Conservation (phyloP, 2,888 invertebrate species). For the Lamproptera curius region DNA sequence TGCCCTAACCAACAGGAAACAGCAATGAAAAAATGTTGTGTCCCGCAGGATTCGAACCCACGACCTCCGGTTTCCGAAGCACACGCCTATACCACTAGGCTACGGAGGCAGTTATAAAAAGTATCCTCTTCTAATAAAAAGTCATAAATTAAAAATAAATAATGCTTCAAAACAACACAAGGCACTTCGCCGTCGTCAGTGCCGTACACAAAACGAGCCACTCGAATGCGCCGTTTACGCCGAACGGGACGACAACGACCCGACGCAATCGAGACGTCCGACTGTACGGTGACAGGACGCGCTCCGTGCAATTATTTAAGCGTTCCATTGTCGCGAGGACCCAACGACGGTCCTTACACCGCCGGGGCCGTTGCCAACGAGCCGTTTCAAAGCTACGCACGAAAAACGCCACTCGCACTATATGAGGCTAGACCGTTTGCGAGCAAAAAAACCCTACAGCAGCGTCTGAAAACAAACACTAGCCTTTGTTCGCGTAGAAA, state of each 20-base stretch:
- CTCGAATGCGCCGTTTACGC: no score
- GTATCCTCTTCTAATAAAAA: no score
- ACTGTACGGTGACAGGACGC: background rate
- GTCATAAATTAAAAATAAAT: no score
- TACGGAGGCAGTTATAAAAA: no score
- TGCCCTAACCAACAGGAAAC: no score
- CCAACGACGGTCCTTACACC: constrained; percentile 11
- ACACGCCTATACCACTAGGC: no score
- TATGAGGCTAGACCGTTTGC: constrained; percentile 5
- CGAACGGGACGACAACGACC: background rate
- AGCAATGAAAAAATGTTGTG: no score
- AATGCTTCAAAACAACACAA: no score
- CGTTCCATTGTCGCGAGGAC: constrained; percentile 16
- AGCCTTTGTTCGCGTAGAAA: constrained; percentile 9
- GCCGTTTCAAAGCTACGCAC: constrained; percentile 13
- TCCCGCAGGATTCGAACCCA: no score
- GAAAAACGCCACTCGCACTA: constrained; percentile 12
- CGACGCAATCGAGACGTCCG: background rate
- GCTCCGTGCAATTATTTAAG: constrained; percentile 16
- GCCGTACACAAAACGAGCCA: no score
- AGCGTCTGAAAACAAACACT: constrained; percentile 15
- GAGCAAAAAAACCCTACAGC: constrained; percentile 8
- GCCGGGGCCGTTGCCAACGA: constrained; percentile 11
- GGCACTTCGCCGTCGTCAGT: no score
- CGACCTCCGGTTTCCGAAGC: no score